A percentile compares a stretch with the other conserved stretches of the same genome.
These are phyloP conservation scores for Ibycter americanus DNA, from an alignment of 2,797 vertebrate genomes.

Conservation along the genomic window DNA sequence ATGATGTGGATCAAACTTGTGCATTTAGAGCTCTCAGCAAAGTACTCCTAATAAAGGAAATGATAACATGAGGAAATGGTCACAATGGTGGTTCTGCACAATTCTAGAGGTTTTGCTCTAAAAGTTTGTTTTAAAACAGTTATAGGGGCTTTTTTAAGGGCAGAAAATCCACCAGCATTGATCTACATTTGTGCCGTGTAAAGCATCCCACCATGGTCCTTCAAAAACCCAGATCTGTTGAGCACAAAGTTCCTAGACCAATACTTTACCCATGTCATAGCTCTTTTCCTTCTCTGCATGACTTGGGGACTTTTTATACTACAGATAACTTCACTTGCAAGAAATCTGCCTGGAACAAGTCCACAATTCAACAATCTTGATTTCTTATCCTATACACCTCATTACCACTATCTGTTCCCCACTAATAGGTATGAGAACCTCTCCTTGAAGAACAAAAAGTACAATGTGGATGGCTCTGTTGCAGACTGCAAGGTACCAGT, in stretches of 20 bases:
- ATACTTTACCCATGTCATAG: not conserved
- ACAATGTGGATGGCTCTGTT: not conserved
- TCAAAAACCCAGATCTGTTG: not conserved
- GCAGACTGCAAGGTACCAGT: rapidly evolving
- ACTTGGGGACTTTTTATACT: not conserved
- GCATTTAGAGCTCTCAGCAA: not conserved
- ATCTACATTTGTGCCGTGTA: not conserved
- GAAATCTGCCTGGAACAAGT: not conserved
- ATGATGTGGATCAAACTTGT: not conserved
- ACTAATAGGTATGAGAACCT: not conserved
- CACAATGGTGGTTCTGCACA: not conserved
- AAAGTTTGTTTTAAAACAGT: not conserved
- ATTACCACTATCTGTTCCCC: not conserved
- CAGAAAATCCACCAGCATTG: not conserved
- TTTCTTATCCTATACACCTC: not conserved
- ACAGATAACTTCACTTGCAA: not conserved
- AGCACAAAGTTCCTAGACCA: not conserved
- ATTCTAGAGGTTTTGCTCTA: not conserved
- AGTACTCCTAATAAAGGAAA: not conserved
- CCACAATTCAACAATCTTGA: not conserved
- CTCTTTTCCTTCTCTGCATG: not conserved
- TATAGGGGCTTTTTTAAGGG: not conserved
- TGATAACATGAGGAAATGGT: not conserved
- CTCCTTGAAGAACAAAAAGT: not conserved
- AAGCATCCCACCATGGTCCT: not conserved